Base-by-base conservation (phyloP, 1,140 invertebrate species). In the Tetraneura akinire region DNA sequence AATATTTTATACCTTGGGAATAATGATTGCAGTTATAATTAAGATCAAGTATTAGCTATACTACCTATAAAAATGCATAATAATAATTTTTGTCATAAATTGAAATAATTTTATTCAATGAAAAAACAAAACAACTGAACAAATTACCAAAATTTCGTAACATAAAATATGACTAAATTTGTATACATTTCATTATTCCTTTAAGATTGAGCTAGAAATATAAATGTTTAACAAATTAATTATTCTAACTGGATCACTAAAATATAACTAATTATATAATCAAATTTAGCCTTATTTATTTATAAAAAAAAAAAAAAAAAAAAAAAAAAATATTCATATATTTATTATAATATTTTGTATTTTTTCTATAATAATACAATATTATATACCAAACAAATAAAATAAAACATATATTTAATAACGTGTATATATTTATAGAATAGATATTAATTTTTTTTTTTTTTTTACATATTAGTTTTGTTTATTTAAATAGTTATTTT, bases 91-190 rank as follows among this genome's bases (percentile, higher is more conserved):
- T 21, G 1, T 47, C 14, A n/a, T n/a, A 47, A 51, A 32, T 51
- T 16, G 4, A 51, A 71, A 71, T 71, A 9, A 71, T 45, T 71
- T 71, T 71, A 71, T 71, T 71, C 49, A 37, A 37, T 37, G 32
- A 37, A 51, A 51, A 71, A 71, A 51, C 18, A 8, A 37, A 51
- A 51, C 49, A 71, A 51, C 18, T 37, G 8, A 37, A 37, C 16
- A 49, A 47, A 71, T 49, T 29, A 29, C 26, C 9, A 26, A 49
- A 0, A 29, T 18, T 51, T 3, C 29, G n/a, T 49, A 71, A 71
- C 23, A 29, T 32, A 51, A 68, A 71, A 49, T 71, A 51, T n/a
- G 26, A 71, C 68, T 71, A 49, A 29, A 71, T 71, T 71, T 71
- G 45, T 16, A 9, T 29, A 51, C 1, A 11, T 51, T 29, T 70